Percentiles rank a stretch among this genome's conserved stretches.
These are phyloP conservation scores for Venturia canescens DNA, from an alignment of 1,140 invertebrate genomes.

Conservation along the genomic window DNA sequence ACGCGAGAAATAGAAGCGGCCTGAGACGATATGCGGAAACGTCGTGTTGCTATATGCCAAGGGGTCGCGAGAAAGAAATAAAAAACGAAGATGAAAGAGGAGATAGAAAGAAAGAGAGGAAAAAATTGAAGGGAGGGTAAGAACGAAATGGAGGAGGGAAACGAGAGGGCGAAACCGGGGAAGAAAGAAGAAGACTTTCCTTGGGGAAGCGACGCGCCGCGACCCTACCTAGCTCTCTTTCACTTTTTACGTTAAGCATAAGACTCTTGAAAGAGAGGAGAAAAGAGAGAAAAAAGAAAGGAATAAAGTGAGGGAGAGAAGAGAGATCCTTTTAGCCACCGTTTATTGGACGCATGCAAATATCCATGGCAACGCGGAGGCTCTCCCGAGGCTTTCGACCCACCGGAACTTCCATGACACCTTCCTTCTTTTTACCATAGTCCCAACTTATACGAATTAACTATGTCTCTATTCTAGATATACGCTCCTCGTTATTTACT, in stretches of 20 bases:
- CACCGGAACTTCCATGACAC: slow-evolving; percentile 54
- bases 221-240: slow-evolving; percentile 71
- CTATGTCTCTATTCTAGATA: background rate
- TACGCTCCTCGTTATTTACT: too few species aligned
- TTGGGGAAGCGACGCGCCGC: background rate
- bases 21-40: background rate
- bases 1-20: slow-evolving; percentile 24
- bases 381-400: slow-evolving; percentile 30
- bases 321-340: slow-evolving; percentile 75
- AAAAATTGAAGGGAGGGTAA: slow-evolving; percentile 43
- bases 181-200: slow-evolving; percentile 31
- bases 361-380: slow-evolving; percentile 76
- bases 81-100: slow-evolving; percentile 49
- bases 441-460: background rate
- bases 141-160: slow-evolving; percentile 42
- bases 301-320: slow-evolving; percentile 54
- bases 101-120: slow-evolving; percentile 39
- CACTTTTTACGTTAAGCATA: slow-evolving; percentile 73
- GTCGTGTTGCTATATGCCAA: background rate
- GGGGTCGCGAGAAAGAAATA: slow-evolving; percentile 46
- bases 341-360: slow-evolving; percentile 79
- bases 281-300: background rate
- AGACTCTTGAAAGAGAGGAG: slow-evolving; percentile 6
- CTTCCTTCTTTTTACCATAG: slow-evolving; percentile 43
- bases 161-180: slow-evolving; percentile 50